phyloP scores from a whole-genome alignment of 2,888 invertebrate genomes.

The Lycocerus yunnanus region DNA sequence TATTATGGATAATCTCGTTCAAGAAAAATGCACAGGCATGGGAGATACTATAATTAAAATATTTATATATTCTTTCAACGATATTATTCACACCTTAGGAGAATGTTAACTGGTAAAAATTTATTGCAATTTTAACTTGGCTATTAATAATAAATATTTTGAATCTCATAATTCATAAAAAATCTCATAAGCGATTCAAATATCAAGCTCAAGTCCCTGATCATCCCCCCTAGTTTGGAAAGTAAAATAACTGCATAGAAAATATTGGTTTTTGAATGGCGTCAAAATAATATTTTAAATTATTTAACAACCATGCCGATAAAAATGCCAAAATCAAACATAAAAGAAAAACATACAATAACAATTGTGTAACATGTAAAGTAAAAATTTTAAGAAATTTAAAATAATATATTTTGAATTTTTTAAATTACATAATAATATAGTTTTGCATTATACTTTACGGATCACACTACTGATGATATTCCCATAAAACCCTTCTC shows the following conservation, averaged over 20 bases:
- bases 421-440: too few species aligned
- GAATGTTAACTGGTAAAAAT: background rate
- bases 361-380: too few species aligned
- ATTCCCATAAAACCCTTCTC: too few species aligned
- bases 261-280: background rate
- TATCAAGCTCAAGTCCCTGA: background rate
- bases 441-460: too few species aligned
- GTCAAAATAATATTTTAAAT: background rate
- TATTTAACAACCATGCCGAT: background rate
- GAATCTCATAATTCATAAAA: background rate
- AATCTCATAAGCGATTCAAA: background rate
- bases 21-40: background rate
- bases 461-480: too few species aligned
- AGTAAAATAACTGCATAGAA: background rate
- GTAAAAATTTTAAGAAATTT: too few species aligned
- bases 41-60: background rate
- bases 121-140: background rate
- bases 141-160: background rate
- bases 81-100: background rate
- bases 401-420: too few species aligned
- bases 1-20: too few species aligned
- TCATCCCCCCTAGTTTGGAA: too few species aligned
- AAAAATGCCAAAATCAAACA: too few species aligned
- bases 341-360: too few species aligned
- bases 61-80: background rate